Evolutionary conservation across 2,888 invertebrate genomes (phyloP).

Genomic region (Rambutsinella grinnellia): DNA sequence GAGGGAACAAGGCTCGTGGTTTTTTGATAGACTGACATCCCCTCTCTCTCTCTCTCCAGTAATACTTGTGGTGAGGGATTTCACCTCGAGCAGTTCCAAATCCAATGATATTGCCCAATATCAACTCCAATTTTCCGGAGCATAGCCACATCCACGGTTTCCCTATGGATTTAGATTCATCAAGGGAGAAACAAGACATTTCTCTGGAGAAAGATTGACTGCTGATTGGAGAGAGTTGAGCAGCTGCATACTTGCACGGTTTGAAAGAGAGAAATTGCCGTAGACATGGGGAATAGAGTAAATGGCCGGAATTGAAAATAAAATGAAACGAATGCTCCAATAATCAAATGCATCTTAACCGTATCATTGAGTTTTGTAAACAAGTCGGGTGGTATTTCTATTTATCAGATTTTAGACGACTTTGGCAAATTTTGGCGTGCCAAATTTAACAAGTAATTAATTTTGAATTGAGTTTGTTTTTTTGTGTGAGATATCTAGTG

Average conservation of each 20-base stretch:
- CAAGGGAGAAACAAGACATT: constrained; percentile 28
- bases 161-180: constrained; percentile 47
- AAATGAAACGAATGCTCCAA: no score
- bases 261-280: neutral
- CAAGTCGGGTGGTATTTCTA: no score
- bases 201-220: neutral
- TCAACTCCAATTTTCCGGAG: neutral
- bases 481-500: no score
- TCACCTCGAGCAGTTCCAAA: no score
- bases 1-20: neutral
- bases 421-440: no score
- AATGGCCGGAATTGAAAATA: no score
- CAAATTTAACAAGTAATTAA: no score
- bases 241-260: constrained; percentile 7
- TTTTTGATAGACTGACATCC: neutral
- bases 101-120: neutral
- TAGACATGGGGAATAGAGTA: neutral
- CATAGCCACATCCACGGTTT: neutral
- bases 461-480: no score
- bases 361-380: no score
- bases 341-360: no score
- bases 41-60: neutral
- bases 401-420: no score
- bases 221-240: neutral
- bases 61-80: no score